Evolutionary conservation across 1,140 invertebrate species (phyloP), one percentile per base, ranked within the genome.

Genomic region (Samia ricini): DNA sequence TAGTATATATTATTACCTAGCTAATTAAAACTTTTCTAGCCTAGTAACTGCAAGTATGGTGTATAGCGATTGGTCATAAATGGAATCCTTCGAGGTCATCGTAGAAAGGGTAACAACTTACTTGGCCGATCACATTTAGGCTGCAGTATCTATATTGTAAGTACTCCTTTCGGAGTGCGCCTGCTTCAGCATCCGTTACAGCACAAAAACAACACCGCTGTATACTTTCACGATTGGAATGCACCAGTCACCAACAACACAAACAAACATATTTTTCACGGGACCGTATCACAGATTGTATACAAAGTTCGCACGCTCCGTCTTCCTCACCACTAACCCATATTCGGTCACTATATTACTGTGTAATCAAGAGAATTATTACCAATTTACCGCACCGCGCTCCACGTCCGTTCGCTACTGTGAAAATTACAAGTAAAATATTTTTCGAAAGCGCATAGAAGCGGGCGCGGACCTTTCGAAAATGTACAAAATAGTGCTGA

Each of bases 401-500:
- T 71, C 83, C 72, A 87, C 81, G 85, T 86, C 85, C 80, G 84
- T 76, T 76, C 80, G 75, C 74, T 61, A 68, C 78, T 64, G 80
- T 83, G 77, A 85, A 85, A 88, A 86, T 83, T n/a, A 80, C 68
- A 79, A 81, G 69, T 82, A 81, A 83, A 86, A 86, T 79, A 76
- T 83, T 88, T 87, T 88, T 88, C 83, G 84, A 88, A 88, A 88
- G 84, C 83, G 81, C 74, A 79, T 85, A 86, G 79, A 83, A 76
- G 64, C 74, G 76, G n/a, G 77, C 72, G 81, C 75, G 73, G 77
- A 77, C 82, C 77, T 84, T 81, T 85, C 81, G 74, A 83, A 85
- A 87, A 85, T 78, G 77, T 81, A 83, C 73, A 85, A 89, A 81
- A 87, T 81, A 85, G 69, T 75, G 70, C 79, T 75, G 72, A 77